phyloP scores from a whole-genome alignment of 2,797 vertebrate genomes.

The Rhyacichthys aspro region DNA sequence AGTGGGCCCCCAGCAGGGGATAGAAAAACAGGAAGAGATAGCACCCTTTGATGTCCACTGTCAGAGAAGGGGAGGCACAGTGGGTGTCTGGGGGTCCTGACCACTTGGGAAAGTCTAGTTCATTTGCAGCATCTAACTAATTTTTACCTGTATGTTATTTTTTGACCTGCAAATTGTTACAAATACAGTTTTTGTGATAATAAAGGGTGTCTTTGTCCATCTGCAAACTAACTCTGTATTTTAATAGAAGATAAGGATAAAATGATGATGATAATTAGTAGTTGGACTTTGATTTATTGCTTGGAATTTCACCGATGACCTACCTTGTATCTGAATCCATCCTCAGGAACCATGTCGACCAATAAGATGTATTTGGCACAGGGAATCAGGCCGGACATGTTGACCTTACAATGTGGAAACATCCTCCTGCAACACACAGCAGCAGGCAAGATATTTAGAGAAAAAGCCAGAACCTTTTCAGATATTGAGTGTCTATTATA shows the following conservation, averaged over 20 bases:
- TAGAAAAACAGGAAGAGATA: conserved; percentile 87
- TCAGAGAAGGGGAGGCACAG: conserved; percentile 37
- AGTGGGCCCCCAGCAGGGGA: conserved; percentile 76
- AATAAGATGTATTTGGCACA: conserved; percentile 91
- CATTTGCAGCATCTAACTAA: neutral
- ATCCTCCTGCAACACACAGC: conserved; percentile 81
- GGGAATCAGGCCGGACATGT: conserved; percentile 85
- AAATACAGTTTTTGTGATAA: neutral
- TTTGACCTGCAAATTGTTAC: too few species aligned
- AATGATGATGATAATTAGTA: too few species aligned
- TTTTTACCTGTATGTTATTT: too few species aligned
- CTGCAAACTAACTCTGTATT: too few species aligned
- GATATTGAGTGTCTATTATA: too few species aligned
- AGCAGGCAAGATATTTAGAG: neutral
- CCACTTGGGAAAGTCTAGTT: neutral
- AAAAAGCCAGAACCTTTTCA: neutral
- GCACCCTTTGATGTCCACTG: conserved; percentile 80
- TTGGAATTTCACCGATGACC: conserved; percentile 22
- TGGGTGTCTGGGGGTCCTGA: conserved; percentile 43
- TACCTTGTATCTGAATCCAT: conserved; percentile 92
- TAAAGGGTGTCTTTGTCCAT: too few species aligned
- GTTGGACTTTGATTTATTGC: neutral
- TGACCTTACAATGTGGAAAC: conserved; percentile 94
- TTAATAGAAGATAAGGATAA: neutral
- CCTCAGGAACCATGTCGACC: conserved; percentile 91